These are phyloP conservation scores for Alauda arvensis DNA, from an alignment of 2,797 vertebrate genomes.

Conservation along the genomic window DNA sequence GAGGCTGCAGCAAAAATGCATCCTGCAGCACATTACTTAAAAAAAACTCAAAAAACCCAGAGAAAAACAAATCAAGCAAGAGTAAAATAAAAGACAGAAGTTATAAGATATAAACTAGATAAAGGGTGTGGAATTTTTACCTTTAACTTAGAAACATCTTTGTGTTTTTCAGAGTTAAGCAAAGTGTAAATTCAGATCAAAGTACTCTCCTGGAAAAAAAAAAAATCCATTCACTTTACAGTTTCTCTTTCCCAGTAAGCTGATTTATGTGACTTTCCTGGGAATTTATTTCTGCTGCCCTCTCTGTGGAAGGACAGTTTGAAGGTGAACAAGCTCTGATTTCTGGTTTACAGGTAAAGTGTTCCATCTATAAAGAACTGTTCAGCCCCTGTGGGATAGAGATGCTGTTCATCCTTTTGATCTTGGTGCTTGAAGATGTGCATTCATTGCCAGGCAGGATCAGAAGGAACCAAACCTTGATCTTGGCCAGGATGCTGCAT, in stretches of 20 bases:
- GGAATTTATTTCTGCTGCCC: neutral
- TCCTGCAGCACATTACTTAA: neutral
- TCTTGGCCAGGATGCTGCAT: neutral
- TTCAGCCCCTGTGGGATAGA: neutral
- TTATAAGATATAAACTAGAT: neutral
- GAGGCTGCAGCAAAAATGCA: neutral
- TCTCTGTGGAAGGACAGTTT: neutral
- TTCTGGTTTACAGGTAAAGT: neutral
- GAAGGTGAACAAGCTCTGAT: neutral
- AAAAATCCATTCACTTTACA: neutral
- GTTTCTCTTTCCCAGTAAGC: neutral
- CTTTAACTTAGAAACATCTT: neutral
- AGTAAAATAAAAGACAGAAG: neutral
- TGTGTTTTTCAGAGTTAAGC: neutral
- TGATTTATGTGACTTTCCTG: neutral
- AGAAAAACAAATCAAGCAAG: neutral
- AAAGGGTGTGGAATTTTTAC: neutral
- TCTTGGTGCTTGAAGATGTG: neutral
- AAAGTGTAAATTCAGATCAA: neutral
- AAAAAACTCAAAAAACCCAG: neutral
- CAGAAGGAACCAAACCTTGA: neutral
- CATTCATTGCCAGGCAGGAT: neutral
- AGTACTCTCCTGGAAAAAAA: neutral
- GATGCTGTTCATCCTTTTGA: neutral
- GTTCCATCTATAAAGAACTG: neutral